These are phyloP conservation scores for Meandrina meandrites DNA, from an alignment of 92 coral and sea anemone genomes.

Conservation along the genomic window DNA sequence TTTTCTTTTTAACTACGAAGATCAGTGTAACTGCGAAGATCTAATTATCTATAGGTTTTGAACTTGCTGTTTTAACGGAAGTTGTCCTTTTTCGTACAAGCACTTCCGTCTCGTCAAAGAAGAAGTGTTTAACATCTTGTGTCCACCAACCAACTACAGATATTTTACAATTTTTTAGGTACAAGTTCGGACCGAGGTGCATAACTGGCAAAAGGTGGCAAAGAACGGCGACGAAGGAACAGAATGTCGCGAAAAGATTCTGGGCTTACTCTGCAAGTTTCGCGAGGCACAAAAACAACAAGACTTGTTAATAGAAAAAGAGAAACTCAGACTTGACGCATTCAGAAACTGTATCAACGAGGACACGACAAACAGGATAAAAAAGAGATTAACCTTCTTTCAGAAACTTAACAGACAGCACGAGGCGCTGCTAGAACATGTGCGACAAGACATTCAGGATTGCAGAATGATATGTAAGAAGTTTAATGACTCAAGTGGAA, in stretches of 20 bases:
- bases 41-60: too few species aligned
- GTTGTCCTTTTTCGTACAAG: too few species aligned
- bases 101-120: not conserved
- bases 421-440: constrained; percentile 83
- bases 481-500: constrained; percentile 75
- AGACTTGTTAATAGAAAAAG: constrained; percentile 87
- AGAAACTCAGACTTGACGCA: constrained; percentile 89
- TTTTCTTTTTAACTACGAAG: too few species aligned
- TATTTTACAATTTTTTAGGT: constrained; percentile 46
- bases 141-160: not conserved
- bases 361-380: constrained; percentile 91
- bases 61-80: too few species aligned
- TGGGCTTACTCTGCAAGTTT: constrained; percentile 78
- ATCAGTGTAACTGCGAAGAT: too few species aligned
- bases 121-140: not conserved
- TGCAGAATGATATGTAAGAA: constrained; percentile 90
- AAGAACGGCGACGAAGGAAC: constrained; percentile 82
- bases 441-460: constrained; percentile 93
- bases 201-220: constrained; percentile 84
- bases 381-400: constrained; percentile 88
- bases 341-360: constrained; percentile 96
- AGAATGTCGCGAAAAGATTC: constrained; percentile 86
- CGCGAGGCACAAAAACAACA: constrained; percentile 90
- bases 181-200: constrained; percentile 87
- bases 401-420: constrained; percentile 83